Conservation (phyloP, 1,140 invertebrate species). For the Tetramorium alpestre region DNA sequence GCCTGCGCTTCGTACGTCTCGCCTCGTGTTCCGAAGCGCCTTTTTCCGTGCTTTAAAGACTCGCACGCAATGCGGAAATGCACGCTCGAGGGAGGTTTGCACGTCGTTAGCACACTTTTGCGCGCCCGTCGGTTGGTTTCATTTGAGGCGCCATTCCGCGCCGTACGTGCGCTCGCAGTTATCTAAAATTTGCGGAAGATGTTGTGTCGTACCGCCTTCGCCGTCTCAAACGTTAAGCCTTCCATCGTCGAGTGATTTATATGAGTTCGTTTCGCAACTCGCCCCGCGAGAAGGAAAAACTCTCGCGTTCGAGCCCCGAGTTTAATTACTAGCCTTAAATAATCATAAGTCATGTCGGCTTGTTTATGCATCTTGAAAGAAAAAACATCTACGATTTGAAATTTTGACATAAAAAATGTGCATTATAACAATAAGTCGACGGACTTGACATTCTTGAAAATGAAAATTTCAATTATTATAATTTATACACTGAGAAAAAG, state of each 20-base stretch:
- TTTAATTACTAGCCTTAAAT: not conserved
- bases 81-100: conserved; percentile 61
- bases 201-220: conserved; percentile 22
- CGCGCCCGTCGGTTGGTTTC: conserved; percentile 46
- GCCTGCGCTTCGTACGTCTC: conserved; percentile 45
- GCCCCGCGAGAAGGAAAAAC: not conserved
- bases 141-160: conserved; percentile 47
- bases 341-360: not conserved
- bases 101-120: conserved; percentile 73
- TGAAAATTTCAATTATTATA: not conserved
- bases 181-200: conserved; percentile 49
- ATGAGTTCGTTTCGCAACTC: not conserved
- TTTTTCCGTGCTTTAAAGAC: conserved; percentile 71
- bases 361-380: not conserved
- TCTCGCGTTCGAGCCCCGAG: not conserved
- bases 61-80: conserved; percentile 72
- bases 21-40: conserved; percentile 40
- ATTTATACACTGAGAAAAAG: no score
- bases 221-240: conserved; percentile 21
- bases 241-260: conserved; percentile 40
- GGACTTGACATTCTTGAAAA: not conserved
- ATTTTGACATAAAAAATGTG: not conserved
- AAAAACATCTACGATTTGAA: not conserved
- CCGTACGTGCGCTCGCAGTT: conserved; percentile 12
- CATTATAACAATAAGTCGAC: not conserved